A percentile compares a stretch with the other conserved stretches of the same genome.
Evolutionary conservation across 2,888 invertebrate genomes (phyloP).

Genomic region (Habrosyne pyritoides): DNA sequence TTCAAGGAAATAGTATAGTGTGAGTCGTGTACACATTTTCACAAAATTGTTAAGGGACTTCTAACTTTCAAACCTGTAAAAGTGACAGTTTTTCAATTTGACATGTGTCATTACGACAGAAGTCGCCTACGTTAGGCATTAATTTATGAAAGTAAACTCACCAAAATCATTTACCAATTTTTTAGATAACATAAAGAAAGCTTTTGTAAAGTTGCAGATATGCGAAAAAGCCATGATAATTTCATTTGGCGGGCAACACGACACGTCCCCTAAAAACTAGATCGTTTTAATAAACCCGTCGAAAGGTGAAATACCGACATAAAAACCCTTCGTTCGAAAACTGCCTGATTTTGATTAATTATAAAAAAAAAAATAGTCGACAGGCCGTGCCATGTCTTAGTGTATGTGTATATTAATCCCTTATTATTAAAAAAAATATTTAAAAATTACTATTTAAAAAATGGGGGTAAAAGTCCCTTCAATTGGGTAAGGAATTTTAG

Average conservation of each 20-base stretch:
- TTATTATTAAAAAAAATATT: constrained; percentile 37
- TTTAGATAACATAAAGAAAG: too few species aligned
- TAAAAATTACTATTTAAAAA: constrained; percentile 21
- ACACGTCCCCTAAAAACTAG: neutral
- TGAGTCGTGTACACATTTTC: too few species aligned
- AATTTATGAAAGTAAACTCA: too few species aligned
- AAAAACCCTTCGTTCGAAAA: constrained; percentile 13
- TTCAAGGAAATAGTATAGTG: too few species aligned
- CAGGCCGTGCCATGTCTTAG: constrained; percentile 68
- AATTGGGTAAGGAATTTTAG: neutral
- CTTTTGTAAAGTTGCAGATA: too few species aligned
- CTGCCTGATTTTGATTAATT: constrained; percentile 31
- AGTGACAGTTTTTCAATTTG: too few species aligned
- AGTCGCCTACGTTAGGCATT: too few species aligned
- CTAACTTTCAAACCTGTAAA: too few species aligned
- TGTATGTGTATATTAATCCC: constrained; percentile 53
- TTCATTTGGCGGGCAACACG: neutral
- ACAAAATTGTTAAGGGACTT: too few species aligned
- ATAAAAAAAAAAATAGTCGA: constrained; percentile 32
- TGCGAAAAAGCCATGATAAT: too few species aligned
- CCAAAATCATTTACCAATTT: too few species aligned
- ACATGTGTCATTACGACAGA: too few species aligned
- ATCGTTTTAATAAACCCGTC: constrained; percentile 46
- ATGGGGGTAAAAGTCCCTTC: constrained; percentile 23
- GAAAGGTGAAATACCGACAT: constrained; percentile 75